Evolutionary conservation across 2,797 vertebrate genomes (phyloP).

Genomic region (Bovichtus diacanthus): DNA sequence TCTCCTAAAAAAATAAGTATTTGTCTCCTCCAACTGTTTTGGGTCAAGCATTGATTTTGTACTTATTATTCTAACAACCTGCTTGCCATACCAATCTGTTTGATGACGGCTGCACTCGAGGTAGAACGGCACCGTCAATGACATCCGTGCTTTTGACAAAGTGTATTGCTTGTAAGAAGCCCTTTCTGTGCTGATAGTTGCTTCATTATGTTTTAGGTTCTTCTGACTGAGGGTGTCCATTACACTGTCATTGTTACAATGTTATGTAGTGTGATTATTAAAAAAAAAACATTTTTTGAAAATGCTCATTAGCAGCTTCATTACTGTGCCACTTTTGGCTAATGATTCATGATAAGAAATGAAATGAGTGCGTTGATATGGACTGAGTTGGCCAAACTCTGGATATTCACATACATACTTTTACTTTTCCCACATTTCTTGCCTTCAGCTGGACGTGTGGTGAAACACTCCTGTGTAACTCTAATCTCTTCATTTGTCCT

Average conservation of each 20-base stretch:
- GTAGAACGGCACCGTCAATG: not conserved
- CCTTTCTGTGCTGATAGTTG: conserved; percentile 2
- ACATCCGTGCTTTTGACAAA: conserved; percentile 30
- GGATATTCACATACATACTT: not conserved
- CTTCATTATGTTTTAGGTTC: conserved; percentile 17
- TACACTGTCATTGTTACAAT: conserved; percentile 5
- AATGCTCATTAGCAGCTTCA: conserved; percentile 30
- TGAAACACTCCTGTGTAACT: conserved; percentile 3
- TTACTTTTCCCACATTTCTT: not conserved
- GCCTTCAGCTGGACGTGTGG: not conserved
- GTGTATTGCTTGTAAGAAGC: conserved; percentile 8
- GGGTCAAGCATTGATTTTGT: conserved; percentile 48
- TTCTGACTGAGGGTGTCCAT: conserved; percentile 25
- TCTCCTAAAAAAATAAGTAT: conserved; percentile 43
- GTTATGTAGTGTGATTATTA: conserved; percentile 27
- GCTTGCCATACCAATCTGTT: conserved; percentile 14
- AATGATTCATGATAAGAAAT: conserved; percentile 18
- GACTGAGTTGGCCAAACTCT: conserved; percentile 12
- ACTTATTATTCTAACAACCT: conserved; percentile 41
- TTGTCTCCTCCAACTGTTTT: conserved; percentile 43
- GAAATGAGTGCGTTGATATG: conserved; percentile 8
- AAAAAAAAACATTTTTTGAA: conserved; percentile 9
- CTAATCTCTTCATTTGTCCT: conserved; percentile 36
- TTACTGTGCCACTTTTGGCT: conserved; percentile 7
- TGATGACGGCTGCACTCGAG: conserved; percentile 3